Percentiles rank a stretch among this genome's conserved stretches.
Conservation (phyloP, 2,797 vertebrate species). For the Falco biarmicus region DNA sequence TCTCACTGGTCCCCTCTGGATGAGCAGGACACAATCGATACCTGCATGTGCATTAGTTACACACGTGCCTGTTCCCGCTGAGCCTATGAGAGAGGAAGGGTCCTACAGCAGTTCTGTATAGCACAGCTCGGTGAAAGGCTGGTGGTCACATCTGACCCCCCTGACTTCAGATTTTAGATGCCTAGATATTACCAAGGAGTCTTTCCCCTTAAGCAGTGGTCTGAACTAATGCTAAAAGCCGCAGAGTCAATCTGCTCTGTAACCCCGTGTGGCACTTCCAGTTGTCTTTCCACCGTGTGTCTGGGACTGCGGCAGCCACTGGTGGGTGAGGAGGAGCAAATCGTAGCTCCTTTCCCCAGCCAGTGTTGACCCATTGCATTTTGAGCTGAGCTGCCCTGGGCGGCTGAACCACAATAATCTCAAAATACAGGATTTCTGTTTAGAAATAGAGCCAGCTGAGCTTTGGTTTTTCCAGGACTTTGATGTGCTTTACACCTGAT, state of each 20-base stretch:
- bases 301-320: not conserved
- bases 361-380: not conserved
- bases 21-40: not conserved
- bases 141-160: not conserved
- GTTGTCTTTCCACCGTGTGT: fast-evolving
- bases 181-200: not conserved
- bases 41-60: not conserved
- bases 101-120: not conserved
- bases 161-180: not conserved
- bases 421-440: not conserved
- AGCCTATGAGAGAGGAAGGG: not conserved
- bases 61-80: not conserved
- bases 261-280: not conserved
- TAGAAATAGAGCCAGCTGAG: not conserved
- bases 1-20: not conserved
- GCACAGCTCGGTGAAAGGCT: not conserved
- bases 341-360: not conserved
- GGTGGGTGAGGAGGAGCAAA: not conserved
- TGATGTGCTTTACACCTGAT: not conserved
- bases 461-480: not conserved
- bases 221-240: not conserved
- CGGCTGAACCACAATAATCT: not conserved
- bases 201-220: not conserved
- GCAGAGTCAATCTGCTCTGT: not conserved
- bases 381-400: not conserved